Evolutionary conservation across 1,140 invertebrate species (phyloP), one percentile per base, ranked within the genome.

Genomic region (Phocides pigmalion): DNA sequence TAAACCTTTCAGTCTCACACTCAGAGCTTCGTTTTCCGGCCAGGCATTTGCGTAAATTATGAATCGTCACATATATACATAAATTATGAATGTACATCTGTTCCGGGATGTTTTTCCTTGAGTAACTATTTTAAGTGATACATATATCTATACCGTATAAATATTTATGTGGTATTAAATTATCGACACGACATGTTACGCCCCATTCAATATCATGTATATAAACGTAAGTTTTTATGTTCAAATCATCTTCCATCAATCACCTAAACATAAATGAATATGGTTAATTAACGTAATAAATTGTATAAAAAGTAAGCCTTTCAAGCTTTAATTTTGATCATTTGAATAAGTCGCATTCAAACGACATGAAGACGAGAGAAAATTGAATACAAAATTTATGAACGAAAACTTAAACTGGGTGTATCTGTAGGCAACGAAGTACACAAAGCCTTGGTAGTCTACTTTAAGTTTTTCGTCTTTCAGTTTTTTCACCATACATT

Each of bases 271-370:
- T 20, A 46, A 46, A 49, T n/a, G 2, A n/a, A 11, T 15, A 8
- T 17, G 46, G 22, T 49, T 25, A 49, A 49, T 49, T 17, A 49
- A 12, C 46, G n/a, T 49, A 25, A 49, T 20, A n/a, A 49, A n/a
- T 20, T 49, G 42, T 19, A 12, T 22, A 46, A 46, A 22, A 46
- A 46, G 9, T 32, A 32, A 32, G 17, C 17, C 16, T 46, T 46
- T 20, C 2, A 46, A 46, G 17, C 17, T 22, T 20, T 39, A 39
- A 32, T 32, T 32, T 32, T 39, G 22, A 9, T 22, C 11, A 46
- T 20, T 17, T 32, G 28, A 32, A 46, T 22, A 20, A 46, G 17
- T 46, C 9, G 3, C 42, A 20, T 46, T 2, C 20, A 46, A 46
- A 46, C 3, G 16, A 46, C 42, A 20, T 11, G 15, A 46, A 46